Conservation (phyloP, 2,797 vertebrate genomes). For the Paguma larvata region DNA sequence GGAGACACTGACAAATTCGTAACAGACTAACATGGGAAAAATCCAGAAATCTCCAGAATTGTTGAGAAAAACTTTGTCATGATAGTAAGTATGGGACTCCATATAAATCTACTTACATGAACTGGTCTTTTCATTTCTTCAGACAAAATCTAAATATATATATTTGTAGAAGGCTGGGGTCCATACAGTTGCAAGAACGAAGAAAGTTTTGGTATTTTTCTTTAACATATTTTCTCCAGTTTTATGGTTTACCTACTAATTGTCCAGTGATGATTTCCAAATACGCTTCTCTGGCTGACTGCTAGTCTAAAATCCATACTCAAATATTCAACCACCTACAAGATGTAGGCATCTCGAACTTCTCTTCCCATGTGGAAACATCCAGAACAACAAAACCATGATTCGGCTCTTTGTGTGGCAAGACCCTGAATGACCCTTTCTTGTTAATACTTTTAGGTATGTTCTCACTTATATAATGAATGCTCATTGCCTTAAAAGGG, state of each 20-base stretch:
- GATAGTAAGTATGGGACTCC: background rate
- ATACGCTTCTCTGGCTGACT: background rate
- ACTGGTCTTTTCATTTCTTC: constrained; percentile 15
- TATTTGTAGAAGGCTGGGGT: background rate
- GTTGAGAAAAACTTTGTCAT: background rate
- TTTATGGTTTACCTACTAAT: background rate
- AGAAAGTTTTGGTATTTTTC: background rate
- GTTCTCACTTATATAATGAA: constrained; percentile 16
- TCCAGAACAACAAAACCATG: background rate
- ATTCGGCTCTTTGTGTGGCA: background rate
- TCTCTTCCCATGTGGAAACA: background rate
- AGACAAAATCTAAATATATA: background rate
- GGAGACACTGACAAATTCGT: constrained; percentile 60
- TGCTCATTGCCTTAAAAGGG: background rate
- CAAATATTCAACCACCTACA: background rate
- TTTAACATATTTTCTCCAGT: background rate
- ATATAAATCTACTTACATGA: background rate
- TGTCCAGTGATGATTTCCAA: background rate
- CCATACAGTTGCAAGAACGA: background rate
- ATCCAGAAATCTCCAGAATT: constrained; percentile 60
- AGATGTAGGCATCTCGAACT: background rate
- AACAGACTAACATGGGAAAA: background rate
- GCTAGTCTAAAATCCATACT: background rate
- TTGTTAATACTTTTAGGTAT: background rate
- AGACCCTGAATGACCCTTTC: background rate